These are phyloP conservation scores for Squalus acanthias DNA, from an alignment of 2,797 vertebrate species.

Conservation along the genomic window DNA sequence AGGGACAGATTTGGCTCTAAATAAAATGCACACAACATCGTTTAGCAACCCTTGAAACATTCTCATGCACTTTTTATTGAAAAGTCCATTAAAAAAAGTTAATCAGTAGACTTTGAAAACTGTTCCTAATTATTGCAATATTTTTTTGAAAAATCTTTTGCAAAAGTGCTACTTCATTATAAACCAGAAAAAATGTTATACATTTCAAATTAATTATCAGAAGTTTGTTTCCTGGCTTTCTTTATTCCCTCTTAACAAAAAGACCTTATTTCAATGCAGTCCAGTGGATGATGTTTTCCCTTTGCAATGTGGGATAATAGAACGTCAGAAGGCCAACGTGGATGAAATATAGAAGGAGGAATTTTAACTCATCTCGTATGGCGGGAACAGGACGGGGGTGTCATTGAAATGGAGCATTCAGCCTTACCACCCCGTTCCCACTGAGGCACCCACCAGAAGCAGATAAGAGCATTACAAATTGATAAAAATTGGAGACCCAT, in stretches of 20 bases:
- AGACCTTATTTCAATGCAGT: background rate
- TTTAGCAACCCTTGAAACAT: constrained; percentile 19
- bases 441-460: background rate
- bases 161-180: background rate
- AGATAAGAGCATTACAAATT: background rate
- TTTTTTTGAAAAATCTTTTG: background rate
- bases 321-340: background rate
- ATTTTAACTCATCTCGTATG: background rate
- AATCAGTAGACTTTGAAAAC: background rate
- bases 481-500: background rate
- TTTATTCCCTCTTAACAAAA: background rate
- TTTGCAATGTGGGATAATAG: background rate
- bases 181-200: background rate
- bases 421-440: background rate
- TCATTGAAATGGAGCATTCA: background rate
- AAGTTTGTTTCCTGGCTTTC: background rate
- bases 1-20: constrained; percentile 60
- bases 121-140: background rate
- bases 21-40: constrained; percentile 26
- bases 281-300: background rate
- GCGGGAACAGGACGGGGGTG: background rate
- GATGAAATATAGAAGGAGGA: background rate
- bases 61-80: constrained; percentile 34
- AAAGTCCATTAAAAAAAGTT: background rate
- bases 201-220: background rate